phyloP scores from a whole-genome alignment of 2,797 vertebrate genomes.

The Rhyacichthys aspro region DNA sequence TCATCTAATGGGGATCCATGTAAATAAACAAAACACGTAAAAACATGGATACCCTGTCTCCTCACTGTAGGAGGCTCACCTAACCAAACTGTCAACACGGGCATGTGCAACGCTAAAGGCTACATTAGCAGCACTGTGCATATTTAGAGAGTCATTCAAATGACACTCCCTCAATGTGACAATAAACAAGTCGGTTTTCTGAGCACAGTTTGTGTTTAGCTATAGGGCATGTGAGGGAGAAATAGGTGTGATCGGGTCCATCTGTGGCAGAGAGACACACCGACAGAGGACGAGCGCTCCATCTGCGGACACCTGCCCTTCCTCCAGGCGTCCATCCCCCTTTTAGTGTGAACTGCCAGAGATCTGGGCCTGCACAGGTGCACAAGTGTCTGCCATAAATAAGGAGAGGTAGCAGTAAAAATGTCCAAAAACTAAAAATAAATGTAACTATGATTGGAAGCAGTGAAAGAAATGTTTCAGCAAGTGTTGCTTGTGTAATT shows the following conservation, averaged over 20 bases:
- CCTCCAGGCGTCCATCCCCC: conserved; percentile 62
- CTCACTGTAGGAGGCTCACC: conserved; percentile 1
- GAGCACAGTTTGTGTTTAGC: conserved; percentile 39
- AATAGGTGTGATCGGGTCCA: conserved; percentile 76
- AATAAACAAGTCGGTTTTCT: conserved; percentile 51
- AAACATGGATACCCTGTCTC: conserved; percentile 4
- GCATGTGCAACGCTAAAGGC: conserved; percentile 14
- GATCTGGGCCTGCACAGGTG: conserved; percentile 68
- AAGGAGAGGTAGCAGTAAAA: not conserved
- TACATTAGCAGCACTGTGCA: conserved; percentile 12
- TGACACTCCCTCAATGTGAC: conserved; percentile 39
- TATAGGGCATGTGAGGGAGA: conserved; percentile 68
- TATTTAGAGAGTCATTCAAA: conserved; percentile 46
- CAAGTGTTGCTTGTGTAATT: not conserved
- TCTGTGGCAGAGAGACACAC: conserved; percentile 60
- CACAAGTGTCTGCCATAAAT: conserved; percentile 35
- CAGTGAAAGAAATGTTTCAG: conserved; percentile 6
- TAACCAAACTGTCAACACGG: conserved; percentile 25
- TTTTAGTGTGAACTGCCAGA: conserved; percentile 60
- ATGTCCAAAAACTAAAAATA: not conserved
- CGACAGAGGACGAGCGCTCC: conserved; percentile 57
- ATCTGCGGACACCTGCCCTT: conserved; percentile 78
- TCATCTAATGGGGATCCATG: too few relatives aligned
- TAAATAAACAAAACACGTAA: not conserved
- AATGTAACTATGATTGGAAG: not conserved